Conservation (phyloP, 2,113 vertebrate species). For the Brachypteracias leptosomus region DNA sequence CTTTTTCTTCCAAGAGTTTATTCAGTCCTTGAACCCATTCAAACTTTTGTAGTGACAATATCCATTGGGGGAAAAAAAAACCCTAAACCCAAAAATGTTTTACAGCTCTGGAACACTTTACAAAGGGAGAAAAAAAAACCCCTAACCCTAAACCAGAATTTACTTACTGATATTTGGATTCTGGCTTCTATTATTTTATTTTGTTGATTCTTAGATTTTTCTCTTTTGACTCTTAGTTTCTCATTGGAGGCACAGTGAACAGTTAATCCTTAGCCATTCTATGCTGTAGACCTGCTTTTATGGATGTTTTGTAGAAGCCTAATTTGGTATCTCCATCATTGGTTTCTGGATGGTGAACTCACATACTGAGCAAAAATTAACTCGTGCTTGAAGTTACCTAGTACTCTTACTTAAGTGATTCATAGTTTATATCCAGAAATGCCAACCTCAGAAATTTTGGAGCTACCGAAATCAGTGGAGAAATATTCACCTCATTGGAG, state of each 20-base stretch:
- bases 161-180: background rate
- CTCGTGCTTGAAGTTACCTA: background rate
- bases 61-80: fast-evolving
- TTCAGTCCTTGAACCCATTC: background rate
- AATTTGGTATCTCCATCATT: background rate
- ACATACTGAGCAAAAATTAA: background rate
- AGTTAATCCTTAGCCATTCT: background rate
- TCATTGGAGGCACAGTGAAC: background rate
- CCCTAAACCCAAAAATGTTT: background rate
- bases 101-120: background rate
- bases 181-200: background rate
- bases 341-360: background rate
- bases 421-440: background rate
- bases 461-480: background rate
- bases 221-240: background rate
- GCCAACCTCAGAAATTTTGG: background rate
- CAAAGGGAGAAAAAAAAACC: background rate
- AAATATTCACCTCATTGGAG: background rate
- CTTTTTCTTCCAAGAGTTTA: background rate
- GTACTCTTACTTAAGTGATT: background rate
- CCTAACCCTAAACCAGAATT: background rate
- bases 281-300: background rate
- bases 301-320: background rate
- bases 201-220: background rate
- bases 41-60: background rate